Conservation (phyloP, 2,888 invertebrate genomes). For the Drosophila meridionalis region DNA sequence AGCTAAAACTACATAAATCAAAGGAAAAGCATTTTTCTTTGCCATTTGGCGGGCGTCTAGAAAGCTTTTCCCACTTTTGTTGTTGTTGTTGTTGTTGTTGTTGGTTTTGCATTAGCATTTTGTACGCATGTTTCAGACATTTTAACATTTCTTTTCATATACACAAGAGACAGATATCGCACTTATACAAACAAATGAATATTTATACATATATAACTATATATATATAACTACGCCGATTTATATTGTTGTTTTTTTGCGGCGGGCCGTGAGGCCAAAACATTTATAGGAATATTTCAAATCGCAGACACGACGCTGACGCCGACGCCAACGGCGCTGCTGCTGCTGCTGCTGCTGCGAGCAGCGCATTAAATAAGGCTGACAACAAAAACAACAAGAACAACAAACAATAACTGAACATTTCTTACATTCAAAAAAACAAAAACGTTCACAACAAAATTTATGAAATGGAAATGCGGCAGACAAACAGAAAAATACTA, state of each 20-base stretch:
- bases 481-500: slow-evolving; percentile 29
- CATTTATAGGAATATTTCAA: slow-evolving; percentile 77
- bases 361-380: slow-evolving; percentile 72
- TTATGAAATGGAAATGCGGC: slow-evolving; percentile 51
- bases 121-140: slow-evolving; percentile 78
- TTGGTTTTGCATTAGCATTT: slow-evolving; percentile 71
- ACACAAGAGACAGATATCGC: slow-evolving; percentile 69
- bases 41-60: slow-evolving; percentile 36
- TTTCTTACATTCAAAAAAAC: slow-evolving; percentile 22
- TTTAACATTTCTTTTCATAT: slow-evolving; percentile 72
- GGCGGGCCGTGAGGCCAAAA: slow-evolving; percentile 72
- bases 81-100: slow-evolving; percentile 16
- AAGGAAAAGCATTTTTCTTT: slow-evolving; percentile 70
- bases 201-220: slow-evolving; percentile 19
- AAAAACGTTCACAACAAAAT: slow-evolving; percentile 28
- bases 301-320: slow-evolving; percentile 56
- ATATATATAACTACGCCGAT: slow-evolving; percentile 8
- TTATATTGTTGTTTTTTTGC: slow-evolving; percentile 46
- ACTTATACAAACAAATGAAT: slow-evolving; percentile 31
- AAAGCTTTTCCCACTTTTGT: slow-evolving; percentile 42
- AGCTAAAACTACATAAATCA: slow-evolving; percentile 74
- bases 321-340: slow-evolving; percentile 17
- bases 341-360: slow-evolving; percentile 13
- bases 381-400: slow-evolving; percentile 43
- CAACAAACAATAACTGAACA: slow-evolving; percentile 33